Evolutionary conservation across 2,113 vertebrate genomes (phyloP).

Genomic region (Numida meleagris): DNA sequence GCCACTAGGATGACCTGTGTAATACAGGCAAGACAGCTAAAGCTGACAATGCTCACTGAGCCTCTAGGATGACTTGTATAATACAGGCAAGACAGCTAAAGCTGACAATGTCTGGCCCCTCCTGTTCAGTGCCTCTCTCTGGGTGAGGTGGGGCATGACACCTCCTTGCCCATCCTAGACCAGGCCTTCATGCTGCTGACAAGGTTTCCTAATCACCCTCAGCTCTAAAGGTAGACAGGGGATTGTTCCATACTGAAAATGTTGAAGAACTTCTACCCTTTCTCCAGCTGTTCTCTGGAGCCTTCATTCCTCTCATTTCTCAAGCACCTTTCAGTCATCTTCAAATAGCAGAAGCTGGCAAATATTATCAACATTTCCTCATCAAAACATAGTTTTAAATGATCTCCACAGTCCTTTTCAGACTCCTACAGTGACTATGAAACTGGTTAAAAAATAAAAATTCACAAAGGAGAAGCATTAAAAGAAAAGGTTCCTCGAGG

Average conservation of each 20-base stretch:
- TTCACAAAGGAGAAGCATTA: neutral
- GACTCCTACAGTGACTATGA: neutral
- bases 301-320: neutral
- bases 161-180: too few species aligned
- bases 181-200: too few species aligned
- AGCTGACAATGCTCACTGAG: neutral
- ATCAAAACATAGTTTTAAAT: neutral
- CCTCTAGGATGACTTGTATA: neutral
- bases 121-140: neutral
- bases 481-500: neutral
- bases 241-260: too few species aligned
- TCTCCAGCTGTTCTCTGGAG: too few species aligned
- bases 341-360: neutral
- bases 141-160: neutral
- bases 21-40: neutral
- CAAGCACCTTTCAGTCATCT: rapidly evolving
- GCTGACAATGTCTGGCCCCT: neutral
- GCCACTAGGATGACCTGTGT: neutral
- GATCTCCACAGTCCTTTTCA: neutral
- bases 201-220: too few species aligned
- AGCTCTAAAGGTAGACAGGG: too few species aligned
- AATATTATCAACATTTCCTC: neutral
- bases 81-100: neutral
- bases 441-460: rapidly evolving
- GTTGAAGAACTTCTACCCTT: too few species aligned